A percentile compares a stretch with the other conserved stretches of the same genome.
Conservation (phyloP, 1,140 invertebrate genomes). For the Drosophila kepulauana region DNA sequence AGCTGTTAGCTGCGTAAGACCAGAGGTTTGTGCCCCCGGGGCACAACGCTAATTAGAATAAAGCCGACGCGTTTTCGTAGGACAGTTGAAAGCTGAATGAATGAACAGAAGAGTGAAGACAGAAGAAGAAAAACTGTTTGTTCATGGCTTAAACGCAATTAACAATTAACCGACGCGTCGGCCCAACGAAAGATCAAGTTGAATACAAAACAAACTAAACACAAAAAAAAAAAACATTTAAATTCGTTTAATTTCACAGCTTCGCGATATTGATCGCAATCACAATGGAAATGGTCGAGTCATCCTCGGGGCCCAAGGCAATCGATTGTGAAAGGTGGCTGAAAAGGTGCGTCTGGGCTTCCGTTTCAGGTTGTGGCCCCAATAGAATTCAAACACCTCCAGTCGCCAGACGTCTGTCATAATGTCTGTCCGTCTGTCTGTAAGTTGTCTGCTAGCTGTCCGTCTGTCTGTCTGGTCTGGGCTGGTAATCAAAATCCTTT, state of each 20-base stretch:
- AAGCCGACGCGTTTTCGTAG: constrained; percentile 37
- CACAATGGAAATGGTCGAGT: constrained; percentile 62
- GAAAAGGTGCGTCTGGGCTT: constrained; percentile 39
- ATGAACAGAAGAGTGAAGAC: no score
- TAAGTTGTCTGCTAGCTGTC: not conserved
- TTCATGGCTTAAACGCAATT: constrained; percentile 63
- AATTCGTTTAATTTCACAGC: constrained; percentile 62
- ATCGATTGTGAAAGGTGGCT: constrained; percentile 49
- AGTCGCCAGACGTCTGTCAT: constrained; percentile 35
- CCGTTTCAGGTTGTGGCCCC: constrained; percentile 54
- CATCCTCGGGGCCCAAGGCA: constrained; percentile 27
- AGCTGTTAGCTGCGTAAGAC: constrained; percentile 70
- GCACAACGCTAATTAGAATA: constrained; percentile 78
- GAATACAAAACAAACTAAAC: not conserved
- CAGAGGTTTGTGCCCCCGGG: constrained; percentile 40
- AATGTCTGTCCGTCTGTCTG: constrained; percentile 15
- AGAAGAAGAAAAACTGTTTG: constrained; percentile 49
- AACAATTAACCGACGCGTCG: constrained; percentile 29
- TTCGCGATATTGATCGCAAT: constrained; percentile 60
- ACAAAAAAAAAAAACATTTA: constrained; percentile 38
- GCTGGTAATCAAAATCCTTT: constrained; percentile 81
- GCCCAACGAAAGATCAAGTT: not conserved
- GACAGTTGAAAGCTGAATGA: constrained; percentile 18
- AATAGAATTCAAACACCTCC: constrained; percentile 78
- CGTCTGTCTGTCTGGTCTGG: constrained; percentile 15